A percentile compares a stretch with the other conserved stretches of the same genome.
Evolutionary conservation across 2,888 invertebrate genomes (phyloP).

Genomic region (Apamea epomidion): DNA sequence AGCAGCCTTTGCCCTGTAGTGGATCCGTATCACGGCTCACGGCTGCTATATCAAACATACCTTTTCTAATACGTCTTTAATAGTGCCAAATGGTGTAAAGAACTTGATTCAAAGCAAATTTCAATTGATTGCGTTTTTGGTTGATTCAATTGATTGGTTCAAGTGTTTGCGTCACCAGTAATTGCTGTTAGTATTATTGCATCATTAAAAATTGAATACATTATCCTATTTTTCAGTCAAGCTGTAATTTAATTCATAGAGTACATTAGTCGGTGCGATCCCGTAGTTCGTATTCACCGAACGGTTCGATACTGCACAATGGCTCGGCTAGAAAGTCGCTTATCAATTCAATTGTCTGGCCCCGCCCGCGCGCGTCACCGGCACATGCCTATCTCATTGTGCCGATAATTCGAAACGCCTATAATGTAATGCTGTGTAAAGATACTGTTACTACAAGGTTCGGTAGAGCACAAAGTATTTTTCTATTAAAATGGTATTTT

Average conservation of each 20-base stretch:
- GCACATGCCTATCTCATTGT: conserved; percentile 80
- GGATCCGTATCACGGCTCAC: background rate
- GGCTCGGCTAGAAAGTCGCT: conserved; percentile 82
- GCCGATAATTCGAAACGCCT: conserved; percentile 75
- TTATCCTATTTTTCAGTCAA: conserved; percentile 23
- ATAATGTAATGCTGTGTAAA: conserved; percentile 63
- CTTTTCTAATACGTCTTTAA: background rate
- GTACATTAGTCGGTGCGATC: conserved; percentile 36
- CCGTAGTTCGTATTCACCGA: conserved; percentile 50
- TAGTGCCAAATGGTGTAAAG: background rate
- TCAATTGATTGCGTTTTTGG: background rate
- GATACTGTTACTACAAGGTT: conserved; percentile 35
- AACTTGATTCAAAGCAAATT: background rate
- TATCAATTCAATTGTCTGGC: conserved; percentile 88
- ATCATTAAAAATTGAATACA: background rate
- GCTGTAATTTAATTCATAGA: conserved; percentile 50
- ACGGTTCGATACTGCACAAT: conserved; percentile 60
- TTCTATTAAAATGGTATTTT: background rate
- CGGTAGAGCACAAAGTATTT: conserved; percentile 9
- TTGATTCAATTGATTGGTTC: background rate
- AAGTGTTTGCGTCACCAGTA: background rate
- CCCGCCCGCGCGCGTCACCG: conserved; percentile 80
- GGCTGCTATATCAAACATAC: background rate
- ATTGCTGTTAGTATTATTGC: background rate
- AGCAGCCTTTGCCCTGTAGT: background rate